A percentile compares a stretch with the other conserved stretches of the same genome.
These are phyloP conservation scores for Tigriopus japonicus DNA, from an alignment of 1,140 invertebrate species.

Conservation along the genomic window DNA sequence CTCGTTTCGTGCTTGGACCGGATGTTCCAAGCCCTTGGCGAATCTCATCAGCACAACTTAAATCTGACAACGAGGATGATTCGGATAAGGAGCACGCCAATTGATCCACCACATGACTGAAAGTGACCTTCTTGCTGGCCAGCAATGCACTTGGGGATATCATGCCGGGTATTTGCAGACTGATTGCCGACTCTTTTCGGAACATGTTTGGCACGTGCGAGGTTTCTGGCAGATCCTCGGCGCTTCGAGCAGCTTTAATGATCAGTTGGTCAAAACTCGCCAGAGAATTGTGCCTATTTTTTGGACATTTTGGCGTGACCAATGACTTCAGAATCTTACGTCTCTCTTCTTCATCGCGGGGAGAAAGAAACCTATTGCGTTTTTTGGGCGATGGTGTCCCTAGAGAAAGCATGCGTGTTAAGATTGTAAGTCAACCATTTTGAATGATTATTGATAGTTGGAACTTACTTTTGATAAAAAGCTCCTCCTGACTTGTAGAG, in stretches of 20 bases:
- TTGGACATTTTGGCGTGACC: background rate
- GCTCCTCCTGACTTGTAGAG: no score
- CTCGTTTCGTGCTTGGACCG: constrained; percentile 1
- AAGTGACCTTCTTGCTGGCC: constrained; percentile 7
- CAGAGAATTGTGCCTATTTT: background rate
- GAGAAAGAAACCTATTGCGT: no score
- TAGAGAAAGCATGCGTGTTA: no score
- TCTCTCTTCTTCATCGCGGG: background rate
- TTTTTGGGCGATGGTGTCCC: no score
- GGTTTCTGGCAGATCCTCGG: background rate
- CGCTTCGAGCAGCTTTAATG: background rate
- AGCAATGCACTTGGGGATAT: background rate
- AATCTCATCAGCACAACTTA: constrained; percentile 12
- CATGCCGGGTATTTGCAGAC: constrained; percentile 6
- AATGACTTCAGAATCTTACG: constrained; percentile 1
- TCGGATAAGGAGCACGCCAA: constrained; percentile 7
- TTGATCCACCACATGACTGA: constrained; percentile 6
- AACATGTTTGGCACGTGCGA: background rate
- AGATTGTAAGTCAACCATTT: no score
- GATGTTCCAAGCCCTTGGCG: constrained; percentile 2
- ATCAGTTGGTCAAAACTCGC: background rate
- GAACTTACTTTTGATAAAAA: no score
- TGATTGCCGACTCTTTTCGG: background rate
- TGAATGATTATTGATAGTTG: no score
- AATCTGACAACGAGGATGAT: background rate